Conservation (phyloP, 1,140 invertebrate species). For the Conopomorpha cramerella region DNA sequence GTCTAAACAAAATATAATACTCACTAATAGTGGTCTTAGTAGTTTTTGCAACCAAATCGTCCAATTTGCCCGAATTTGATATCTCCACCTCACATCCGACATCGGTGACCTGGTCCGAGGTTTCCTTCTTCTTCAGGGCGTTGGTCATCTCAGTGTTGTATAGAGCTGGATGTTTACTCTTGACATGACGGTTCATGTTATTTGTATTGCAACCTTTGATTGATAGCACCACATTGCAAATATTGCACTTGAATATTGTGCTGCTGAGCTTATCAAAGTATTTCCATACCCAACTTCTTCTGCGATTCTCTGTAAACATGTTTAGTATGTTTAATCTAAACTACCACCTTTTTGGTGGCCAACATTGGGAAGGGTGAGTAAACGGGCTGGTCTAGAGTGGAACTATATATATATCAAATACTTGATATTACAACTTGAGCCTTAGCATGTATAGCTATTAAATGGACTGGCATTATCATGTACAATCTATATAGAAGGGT, state of each 20-base stretch:
- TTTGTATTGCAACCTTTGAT: conserved; percentile 49
- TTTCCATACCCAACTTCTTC: conserved; percentile 48
- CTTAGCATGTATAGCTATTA: neutral
- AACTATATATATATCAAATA: conserved; percentile 4
- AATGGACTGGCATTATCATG: no score
- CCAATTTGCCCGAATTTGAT: conserved; percentile 15
- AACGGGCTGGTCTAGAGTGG: conserved; percentile 4
- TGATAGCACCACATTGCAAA: conserved; percentile 37
- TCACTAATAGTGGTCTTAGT: conserved; percentile 14
- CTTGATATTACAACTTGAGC: neutral
- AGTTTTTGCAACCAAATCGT: conserved; percentile 12
- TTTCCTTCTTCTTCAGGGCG: conserved; percentile 14
- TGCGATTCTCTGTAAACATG: conserved; percentile 20
- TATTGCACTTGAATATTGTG: conserved; percentile 35
- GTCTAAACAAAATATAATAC: conserved; percentile 5
- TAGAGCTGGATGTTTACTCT: conserved; percentile 25
- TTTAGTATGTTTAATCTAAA: no score
- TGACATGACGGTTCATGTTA: conserved; percentile 46
- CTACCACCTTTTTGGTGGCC: no score
- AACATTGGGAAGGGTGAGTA: conserved; percentile 1
- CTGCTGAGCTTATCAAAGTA: conserved; percentile 38
- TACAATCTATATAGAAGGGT: neutral
- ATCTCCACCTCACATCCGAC: conserved; percentile 8
- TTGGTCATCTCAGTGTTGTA: conserved; percentile 13
- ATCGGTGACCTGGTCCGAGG: conserved; percentile 6